Evolutionary conservation across 2,797 vertebrate genomes (phyloP), one percentile per base, ranked within the genome.

Genomic region (Anguilla obscura): DNA sequence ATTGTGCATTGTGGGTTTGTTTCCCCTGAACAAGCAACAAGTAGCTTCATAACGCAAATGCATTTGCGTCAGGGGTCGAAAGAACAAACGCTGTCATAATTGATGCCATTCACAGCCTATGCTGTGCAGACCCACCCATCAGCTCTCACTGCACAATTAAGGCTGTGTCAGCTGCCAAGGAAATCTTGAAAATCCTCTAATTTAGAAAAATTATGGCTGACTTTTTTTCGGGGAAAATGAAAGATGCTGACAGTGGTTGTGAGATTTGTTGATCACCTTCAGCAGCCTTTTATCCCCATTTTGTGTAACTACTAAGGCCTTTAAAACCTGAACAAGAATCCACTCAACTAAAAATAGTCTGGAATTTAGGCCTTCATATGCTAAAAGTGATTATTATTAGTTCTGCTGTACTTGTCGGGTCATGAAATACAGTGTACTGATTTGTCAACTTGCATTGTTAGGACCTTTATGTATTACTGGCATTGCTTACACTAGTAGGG

Each of bases 71-170:
- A 8, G 54, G 63, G 16, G 50, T 56, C 16, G 85, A 52, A 24
- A 27, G 36, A 40, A 48, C 27, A 45, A 30, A 88, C 21, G 40
- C 76, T 30, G 8, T 21, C 60, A 48, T 50, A 58, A 83, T 86
- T 52, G 85, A 40, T n/a, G 33, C 36, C 54, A 27, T 66, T 45
- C 79, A 71, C 85, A 52, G 33, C 40, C 58, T 69, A 52, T 27
- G 76, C 85, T 66, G 82, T 88, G 86, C 33, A 80, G 86, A 86
- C 30, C 63, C 71, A 80, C 8, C 76, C 76, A 21, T 88, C 80
- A 66, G 80, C 30, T 14, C 56, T 85, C 58, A 79, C 84, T 76
- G 84, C 63, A 8, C 27, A 85, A 85, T 45, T 69, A 79, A 76
- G 18, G 36, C 76, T 24, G 9, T 48, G 45, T n/a, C 16, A 50